These are phyloP conservation scores for Propsilocerus akamusi DNA, from an alignment of 1,140 invertebrate genomes.

Conservation along the genomic window DNA sequence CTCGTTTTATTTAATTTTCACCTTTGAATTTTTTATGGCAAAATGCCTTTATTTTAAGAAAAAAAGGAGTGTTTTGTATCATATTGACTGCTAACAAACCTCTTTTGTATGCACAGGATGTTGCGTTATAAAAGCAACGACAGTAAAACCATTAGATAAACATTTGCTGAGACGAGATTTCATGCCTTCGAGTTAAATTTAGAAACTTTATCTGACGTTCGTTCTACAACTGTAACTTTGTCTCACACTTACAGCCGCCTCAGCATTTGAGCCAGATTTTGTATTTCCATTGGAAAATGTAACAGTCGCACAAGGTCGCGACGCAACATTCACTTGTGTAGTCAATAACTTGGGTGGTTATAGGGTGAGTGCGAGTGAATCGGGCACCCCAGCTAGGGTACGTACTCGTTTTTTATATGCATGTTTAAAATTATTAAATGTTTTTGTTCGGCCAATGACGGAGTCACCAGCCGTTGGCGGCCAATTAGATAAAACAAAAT, in stretches of 20 bases:
- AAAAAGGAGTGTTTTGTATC: not conserved
- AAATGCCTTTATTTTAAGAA: too few species aligned
- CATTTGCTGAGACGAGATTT: not conserved
- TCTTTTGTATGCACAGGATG: not conserved
- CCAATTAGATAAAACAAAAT: too few species aligned
- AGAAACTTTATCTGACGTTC: not conserved
- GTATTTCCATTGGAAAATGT: slow-evolving; percentile 68
- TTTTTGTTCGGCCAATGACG: not conserved
- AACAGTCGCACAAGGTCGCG: slow-evolving; percentile 67
- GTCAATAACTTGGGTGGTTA: slow-evolving; percentile 81
- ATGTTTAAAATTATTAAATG: not conserved
- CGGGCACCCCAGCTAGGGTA: slow-evolving; percentile 53
- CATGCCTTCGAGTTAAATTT: not conserved
- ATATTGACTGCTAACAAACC: not conserved
- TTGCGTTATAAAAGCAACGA: not conserved
- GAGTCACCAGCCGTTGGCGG: not conserved
- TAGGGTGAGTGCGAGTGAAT: slow-evolving; percentile 81
- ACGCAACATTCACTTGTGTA: slow-evolving; percentile 75
- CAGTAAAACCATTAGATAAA: slow-evolving; percentile 4
- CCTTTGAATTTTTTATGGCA: not conserved
- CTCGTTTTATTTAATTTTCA: not conserved
- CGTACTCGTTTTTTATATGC: slow-evolving; percentile 33
- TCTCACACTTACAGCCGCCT: slow-evolving; percentile 18
- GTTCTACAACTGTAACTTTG: not conserved
- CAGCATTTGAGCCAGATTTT: slow-evolving; percentile 66